Evolutionary conservation across 2,113 vertebrate genomes (phyloP).

Genomic region (Platysteira castanea): DNA sequence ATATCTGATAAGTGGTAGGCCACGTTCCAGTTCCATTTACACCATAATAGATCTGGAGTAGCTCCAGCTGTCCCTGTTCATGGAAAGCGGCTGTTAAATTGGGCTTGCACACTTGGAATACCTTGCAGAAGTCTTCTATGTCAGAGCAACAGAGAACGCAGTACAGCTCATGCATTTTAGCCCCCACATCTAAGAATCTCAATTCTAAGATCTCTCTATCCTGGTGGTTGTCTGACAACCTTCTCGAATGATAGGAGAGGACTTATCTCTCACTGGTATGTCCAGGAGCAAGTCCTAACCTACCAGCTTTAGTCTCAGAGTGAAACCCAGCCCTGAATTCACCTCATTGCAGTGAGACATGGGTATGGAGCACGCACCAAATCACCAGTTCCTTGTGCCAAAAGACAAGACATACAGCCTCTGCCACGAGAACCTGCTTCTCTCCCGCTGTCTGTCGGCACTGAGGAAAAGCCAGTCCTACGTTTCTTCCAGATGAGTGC

Average conservation of each 20-base stretch:
- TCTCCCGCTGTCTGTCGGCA: fast-evolving
- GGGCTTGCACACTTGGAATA: neutral
- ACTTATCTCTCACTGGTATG: neutral
- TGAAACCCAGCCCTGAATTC: neutral
- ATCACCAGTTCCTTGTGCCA: neutral
- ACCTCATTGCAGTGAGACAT: neutral
- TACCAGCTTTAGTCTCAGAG: neutral
- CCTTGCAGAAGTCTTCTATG: neutral
- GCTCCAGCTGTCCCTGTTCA: constrained; percentile 21
- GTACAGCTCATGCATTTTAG: neutral
- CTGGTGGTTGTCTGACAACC: neutral
- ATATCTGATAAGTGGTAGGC: constrained; percentile 29
- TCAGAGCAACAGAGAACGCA: neutral
- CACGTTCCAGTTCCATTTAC: constrained; percentile 43
- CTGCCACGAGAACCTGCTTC: neutral
- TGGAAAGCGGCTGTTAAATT: neutral
- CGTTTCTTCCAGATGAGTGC: neutral
- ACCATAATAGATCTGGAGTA: constrained; percentile 36
- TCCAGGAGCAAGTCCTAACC: neutral
- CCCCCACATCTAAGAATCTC: neutral
- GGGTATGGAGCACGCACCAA: fast-evolving
- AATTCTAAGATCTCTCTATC: neutral
- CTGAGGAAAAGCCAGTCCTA: neutral
- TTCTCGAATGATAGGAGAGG: neutral
- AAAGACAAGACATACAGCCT: neutral